These are phyloP conservation scores for Taeniopygia guttata DNA, from an alignment of 2,797 vertebrate species.

Conservation along the genomic window DNA sequence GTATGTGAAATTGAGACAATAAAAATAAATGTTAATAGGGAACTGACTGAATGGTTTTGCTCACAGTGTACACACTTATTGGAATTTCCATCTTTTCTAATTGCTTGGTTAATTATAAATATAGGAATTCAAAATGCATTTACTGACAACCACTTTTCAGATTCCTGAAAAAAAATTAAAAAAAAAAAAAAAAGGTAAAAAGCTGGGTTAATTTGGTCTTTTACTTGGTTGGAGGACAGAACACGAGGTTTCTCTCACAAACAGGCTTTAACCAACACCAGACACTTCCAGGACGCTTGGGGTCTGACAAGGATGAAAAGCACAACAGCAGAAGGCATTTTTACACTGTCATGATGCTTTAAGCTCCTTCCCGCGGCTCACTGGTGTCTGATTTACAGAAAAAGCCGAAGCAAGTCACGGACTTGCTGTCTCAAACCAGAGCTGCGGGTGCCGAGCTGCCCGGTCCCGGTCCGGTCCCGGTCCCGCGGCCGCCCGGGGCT, in stretches of 20 bases:
- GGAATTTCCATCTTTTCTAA: background rate
- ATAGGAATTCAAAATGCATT: background rate
- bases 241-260: background rate
- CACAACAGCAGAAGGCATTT: background rate
- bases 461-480: background rate
- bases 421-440: background rate
- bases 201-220: background rate
- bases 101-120: constrained; percentile 11
- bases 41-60: background rate
- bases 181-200: background rate
- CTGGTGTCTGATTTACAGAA: background rate
- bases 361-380: background rate
- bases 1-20: background rate
- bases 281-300: background rate
- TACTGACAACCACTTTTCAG: background rate
- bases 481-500: constrained; percentile 8
- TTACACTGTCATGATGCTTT: background rate
- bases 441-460: background rate
- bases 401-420: constrained; percentile 8
- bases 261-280: background rate
- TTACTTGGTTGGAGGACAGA: background rate
- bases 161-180: background rate
- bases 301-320: constrained; percentile 8
- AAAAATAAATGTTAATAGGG: background rate
- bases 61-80: background rate